Conservation (phyloP, 2,113 vertebrate genomes). For the Stercorarius parasiticus region DNA sequence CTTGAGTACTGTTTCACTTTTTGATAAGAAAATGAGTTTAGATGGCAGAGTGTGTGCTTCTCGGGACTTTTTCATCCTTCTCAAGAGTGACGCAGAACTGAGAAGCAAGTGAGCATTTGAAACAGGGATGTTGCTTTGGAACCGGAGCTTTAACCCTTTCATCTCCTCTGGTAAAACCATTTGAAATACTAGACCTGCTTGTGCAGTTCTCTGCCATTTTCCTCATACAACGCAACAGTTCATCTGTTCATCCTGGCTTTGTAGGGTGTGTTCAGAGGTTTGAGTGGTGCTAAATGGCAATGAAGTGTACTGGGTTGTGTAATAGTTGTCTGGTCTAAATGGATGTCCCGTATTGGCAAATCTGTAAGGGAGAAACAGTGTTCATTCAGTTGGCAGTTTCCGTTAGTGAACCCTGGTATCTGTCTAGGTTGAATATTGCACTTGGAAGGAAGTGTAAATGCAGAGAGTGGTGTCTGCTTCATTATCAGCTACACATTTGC, state of each 20-base stretch:
- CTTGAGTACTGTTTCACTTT: constrained; percentile 18
- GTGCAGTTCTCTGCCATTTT: neutral
- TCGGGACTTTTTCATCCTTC: neutral
- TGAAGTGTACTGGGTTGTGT: neutral
- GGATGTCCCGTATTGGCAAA: neutral
- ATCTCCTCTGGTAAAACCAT: neutral
- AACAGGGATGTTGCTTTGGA: neutral
- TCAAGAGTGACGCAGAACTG: neutral
- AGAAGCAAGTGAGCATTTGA: neutral
- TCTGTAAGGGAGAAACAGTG: neutral
- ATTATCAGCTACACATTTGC: neutral
- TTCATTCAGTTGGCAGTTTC: neutral
- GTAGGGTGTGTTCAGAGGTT: neutral
- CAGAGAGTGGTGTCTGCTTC: neutral
- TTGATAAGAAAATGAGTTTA: constrained; percentile 21
- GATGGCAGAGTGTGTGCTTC: neutral
- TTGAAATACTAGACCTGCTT: neutral
- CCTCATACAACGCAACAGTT: neutral
- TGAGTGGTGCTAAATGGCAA: neutral
- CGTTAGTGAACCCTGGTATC: neutral
- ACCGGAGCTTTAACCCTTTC: neutral
- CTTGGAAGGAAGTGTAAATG: neutral
- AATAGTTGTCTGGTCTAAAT: neutral
- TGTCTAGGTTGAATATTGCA: neutral
- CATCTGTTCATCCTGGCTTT: neutral